Percentiles rank a stretch among this genome's conserved stretches.
phyloP scores from a whole-genome alignment of 2,888 invertebrate genomes.

The Ethmia dodecea region DNA sequence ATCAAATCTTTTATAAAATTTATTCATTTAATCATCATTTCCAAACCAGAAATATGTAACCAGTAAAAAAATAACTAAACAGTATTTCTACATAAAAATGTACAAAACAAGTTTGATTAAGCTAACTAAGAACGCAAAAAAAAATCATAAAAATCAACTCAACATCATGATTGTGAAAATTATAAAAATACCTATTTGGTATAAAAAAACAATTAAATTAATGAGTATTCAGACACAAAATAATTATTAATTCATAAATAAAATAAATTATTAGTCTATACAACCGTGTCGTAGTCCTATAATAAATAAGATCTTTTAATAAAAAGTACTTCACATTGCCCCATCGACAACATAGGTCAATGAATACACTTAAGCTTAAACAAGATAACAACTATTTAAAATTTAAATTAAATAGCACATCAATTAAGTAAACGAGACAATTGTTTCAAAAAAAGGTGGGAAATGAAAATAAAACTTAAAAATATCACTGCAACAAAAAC shows the following conservation, averaged over 20 bases:
- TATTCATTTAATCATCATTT: no score
- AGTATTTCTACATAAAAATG: neutral
- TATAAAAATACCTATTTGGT: conserved; percentile 8
- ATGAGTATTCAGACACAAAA: conserved; percentile 45
- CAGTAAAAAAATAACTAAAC: no score
- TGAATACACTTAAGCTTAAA: conserved; percentile 16
- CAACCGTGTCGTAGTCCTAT: conserved; percentile 22
- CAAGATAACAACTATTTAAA: conserved; percentile 1
- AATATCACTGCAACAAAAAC: conserved; percentile 2
- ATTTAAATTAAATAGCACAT: conserved; percentile 12
- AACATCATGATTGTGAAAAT: neutral
- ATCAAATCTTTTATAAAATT: no score
- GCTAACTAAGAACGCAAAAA: neutral
- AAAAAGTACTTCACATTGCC: conserved; percentile 47
- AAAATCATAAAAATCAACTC: neutral
- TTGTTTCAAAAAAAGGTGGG: conserved; percentile 13
- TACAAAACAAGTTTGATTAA: neutral
- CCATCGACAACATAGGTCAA: conserved; percentile 22
- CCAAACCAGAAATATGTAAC: no score
- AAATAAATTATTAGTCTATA: conserved; percentile 24
- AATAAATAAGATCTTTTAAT: conserved; percentile 47
- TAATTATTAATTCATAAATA: conserved; percentile 21
- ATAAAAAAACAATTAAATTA: conserved; percentile 20
- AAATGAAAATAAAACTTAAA: conserved; percentile 6
- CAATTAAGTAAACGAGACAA: conserved; percentile 9